Base-by-base conservation (phyloP, 2,888 invertebrate species). In the Axea sp. region DNA sequence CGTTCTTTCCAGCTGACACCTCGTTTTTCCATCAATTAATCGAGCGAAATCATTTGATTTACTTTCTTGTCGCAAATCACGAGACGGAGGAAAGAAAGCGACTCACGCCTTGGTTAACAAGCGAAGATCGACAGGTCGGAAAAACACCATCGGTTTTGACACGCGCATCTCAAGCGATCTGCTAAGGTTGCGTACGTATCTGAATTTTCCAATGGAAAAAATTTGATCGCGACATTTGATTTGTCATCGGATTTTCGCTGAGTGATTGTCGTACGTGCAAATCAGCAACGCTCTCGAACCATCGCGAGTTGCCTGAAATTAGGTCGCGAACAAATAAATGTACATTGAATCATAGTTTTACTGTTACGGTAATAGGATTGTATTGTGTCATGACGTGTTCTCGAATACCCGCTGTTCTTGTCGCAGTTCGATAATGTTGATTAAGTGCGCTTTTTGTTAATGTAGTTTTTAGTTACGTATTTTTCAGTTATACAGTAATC, bases 211-310 rank as follows among this genome's bases (percentile, higher is more conserved):
- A 30, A 55, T 17, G 37, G 24, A 28, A 15, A 47, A 49, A 49
- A 51, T 47, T 45, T 64, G 51, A 4, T 37, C 33, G 19, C 39
- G 59, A 68, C 33, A 19, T 51, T n/a, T 68, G 43, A 59, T 51
- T 68, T 68, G 68, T 59, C 68, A 35, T 51, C 35, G 35, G 33
- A 14, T 26, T 47, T 24, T 35, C 11, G 19, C 35, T 53, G 51
- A 39, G 39, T 68, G 59, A 68, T 68, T 68, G 68, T 68, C 68
- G 51, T 68, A 41, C 51, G 33, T 59, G 51, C 8, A 65, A 65
- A 45, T 65, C 31, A 45, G 55, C 24, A 19, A 35, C 47, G 28
- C 31, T 43, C 53, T 45, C 45, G 30, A 53, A 55, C 39, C 65
- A 53, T 45, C 26, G 43, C 35, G 17, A 24, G 6, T 49, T 45